Percentiles rank a stretch among this genome's conserved stretches.
Conservation (phyloP, 1,140 invertebrate species). For the Stenopsyche tienmushanensis region DNA sequence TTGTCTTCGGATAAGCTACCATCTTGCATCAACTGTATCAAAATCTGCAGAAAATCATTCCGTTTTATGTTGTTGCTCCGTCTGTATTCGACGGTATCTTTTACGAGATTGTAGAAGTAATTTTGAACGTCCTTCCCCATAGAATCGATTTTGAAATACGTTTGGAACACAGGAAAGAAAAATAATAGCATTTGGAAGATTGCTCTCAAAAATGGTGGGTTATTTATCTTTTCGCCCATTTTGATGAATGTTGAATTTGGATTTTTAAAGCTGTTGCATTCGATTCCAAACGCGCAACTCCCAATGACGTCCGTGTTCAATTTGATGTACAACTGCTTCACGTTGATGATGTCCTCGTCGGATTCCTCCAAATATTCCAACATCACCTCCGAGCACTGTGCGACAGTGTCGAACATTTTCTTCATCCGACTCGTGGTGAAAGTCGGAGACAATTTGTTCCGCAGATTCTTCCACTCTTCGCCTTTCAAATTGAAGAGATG, state of each 20-base stretch:
- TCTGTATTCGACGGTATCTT: slow-evolving; percentile 56
- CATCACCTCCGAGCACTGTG: slow-evolving; percentile 47
- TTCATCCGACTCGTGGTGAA: slow-evolving; percentile 55
- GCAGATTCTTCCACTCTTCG: slow-evolving; percentile 51
- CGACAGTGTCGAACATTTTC: slow-evolving; percentile 51
- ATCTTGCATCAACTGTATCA: slow-evolving; percentile 58
- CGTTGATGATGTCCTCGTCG: slow-evolving; percentile 45
- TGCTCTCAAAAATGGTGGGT: slow-evolving; percentile 46
- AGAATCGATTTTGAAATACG: slow-evolving; percentile 45
- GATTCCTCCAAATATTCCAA: slow-evolving; percentile 42
- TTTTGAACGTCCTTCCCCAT: slow-evolving; percentile 45
- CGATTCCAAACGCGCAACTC: slow-evolving; percentile 61
- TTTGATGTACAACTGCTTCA: slow-evolving; percentile 59
- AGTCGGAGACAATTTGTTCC: slow-evolving; percentile 51
- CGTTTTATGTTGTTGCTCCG: slow-evolving; percentile 50
- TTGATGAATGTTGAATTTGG: slow-evolving; percentile 56
- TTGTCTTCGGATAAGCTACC: slow-evolving; percentile 43
- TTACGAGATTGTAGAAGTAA: slow-evolving; percentile 59
- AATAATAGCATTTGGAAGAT: slow-evolving; percentile 46
- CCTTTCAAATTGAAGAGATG: slow-evolving; percentile 54
- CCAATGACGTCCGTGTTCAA: slow-evolving; percentile 66
- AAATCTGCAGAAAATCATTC: slow-evolving; percentile 61
- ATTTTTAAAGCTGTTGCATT: slow-evolving; percentile 58
- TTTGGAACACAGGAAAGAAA: slow-evolving; percentile 46
- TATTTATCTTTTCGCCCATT: slow-evolving; percentile 48